Evolutionary conservation across 2,113 vertebrate species (phyloP).

Genomic region (Saguinus imperator): DNA sequence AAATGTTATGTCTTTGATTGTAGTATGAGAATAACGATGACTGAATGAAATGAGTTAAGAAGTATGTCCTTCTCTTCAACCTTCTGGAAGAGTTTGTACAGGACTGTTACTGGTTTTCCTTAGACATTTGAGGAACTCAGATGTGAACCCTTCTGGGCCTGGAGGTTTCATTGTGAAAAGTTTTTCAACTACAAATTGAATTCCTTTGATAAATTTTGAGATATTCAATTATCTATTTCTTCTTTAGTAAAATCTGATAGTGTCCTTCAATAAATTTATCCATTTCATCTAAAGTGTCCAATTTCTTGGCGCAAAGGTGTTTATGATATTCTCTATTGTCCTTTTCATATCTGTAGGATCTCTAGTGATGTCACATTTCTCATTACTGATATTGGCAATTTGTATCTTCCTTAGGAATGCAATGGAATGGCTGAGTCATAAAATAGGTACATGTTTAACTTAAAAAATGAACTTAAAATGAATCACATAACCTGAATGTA

Average conservation of each 20-base stretch:
- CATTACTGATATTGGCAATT: no score
- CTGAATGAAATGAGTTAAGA: background rate
- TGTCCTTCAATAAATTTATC: background rate
- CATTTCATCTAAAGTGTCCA: background rate
- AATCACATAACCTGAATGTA: no score
- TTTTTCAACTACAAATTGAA: background rate
- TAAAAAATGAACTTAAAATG: no score
- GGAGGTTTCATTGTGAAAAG: background rate
- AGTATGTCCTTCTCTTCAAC: no score
- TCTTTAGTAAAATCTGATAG: background rate
- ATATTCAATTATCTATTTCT: background rate
- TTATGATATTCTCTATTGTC: background rate
- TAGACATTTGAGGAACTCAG: background rate
- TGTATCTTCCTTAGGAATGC: no score
- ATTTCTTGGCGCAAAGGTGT: background rate
- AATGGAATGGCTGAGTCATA: no score
- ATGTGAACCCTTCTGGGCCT: background rate
- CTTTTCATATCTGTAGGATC: no score
- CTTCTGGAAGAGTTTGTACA: no score
- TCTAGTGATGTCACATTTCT: background rate
- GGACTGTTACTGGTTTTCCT: background rate
- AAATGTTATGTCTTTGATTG: background rate
- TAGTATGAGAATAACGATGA: background rate
- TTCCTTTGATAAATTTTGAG: background rate
- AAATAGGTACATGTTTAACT: no score